Percentiles rank a stretch among this genome's conserved stretches.
Conservation (phyloP, 92 coral and sea anemone species). For the Porites evermanni region DNA sequence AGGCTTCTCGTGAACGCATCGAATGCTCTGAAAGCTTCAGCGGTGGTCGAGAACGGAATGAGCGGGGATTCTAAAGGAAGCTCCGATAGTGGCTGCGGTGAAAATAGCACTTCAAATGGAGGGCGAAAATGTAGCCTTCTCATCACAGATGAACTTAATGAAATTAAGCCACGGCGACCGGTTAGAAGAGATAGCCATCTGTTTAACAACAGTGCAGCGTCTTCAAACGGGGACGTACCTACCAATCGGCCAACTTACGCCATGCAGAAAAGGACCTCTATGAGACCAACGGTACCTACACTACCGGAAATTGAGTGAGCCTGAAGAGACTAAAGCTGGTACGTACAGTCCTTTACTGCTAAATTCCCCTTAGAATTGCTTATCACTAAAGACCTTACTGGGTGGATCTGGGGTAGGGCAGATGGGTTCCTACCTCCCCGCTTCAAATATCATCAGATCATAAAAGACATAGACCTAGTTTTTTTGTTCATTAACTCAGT, state of each 20-base stretch:
- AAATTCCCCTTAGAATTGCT: no score
- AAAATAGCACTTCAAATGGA: constrained; percentile 50
- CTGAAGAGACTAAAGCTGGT: neutral
- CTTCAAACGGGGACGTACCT: constrained; percentile 62
- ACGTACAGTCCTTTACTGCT: neutral
- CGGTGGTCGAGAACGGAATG: constrained; percentile 85
- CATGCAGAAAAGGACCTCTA: constrained; percentile 88
- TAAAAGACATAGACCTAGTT: no score
- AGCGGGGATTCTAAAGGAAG: constrained; percentile 83
- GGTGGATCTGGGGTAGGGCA: no score
- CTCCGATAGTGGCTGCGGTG: constrained; percentile 81
- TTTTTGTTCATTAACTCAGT: no score
- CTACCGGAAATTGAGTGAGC: constrained; percentile 90
- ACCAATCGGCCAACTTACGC: constrained; percentile 69
- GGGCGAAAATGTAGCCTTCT: constrained; percentile 85
- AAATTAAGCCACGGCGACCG: constrained; percentile 82
- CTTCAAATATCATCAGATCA: no score
- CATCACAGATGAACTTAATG: constrained; percentile 85
- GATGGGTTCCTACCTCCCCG: no score
- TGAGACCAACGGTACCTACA: constrained; percentile 96
- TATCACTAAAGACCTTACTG: no score
- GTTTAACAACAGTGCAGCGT: constrained; percentile 71
- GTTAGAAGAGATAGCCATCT: constrained; percentile 92
- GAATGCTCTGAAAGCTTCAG: constrained; percentile 86
- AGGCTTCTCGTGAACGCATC: constrained; percentile 85